Evolutionary conservation across 2,888 invertebrate species (phyloP), one percentile per base, ranked within the genome.

Genomic region (Coelinius sp.): DNA sequence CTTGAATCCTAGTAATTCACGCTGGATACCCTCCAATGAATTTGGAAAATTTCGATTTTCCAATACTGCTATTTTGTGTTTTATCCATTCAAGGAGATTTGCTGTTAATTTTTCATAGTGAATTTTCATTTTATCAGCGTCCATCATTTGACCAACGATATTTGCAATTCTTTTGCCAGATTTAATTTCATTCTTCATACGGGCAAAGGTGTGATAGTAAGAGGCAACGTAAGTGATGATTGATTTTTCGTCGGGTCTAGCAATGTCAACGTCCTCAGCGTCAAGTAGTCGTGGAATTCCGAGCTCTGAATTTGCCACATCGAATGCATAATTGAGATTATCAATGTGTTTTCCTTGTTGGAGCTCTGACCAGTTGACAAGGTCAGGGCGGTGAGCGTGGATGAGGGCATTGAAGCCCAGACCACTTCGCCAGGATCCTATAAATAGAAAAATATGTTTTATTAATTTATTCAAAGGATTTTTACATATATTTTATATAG

Each of bases 141-240:
- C 97, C 92, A 98, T 96, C 91, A 99, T 93, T 89, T 97, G 97
- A 5, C 95, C 96, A 75, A 99, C 94, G 84, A 99, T 98, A 89
- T 99, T 99, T 46, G 98, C 98, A 84, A 99, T 98, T 86, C 99
- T 92, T 82, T 97, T 93, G 35, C 98, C 98, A 80, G 98, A 98
- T 88, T 98, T 99, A 90, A 97, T 95, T 86, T 99, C 99, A 85
- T 96, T 97, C 91, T 98, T 99, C 97, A 99, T 98, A 80, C 98
- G 92, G 53, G 99, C 98, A 90, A 99, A 99, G 71, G 98, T 98
- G 89, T 99, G 99, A 89, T 99, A 99, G 89, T 98, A 99, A 14
- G 97, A 97, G 1, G 99, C 98, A 41, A 99, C 98, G 87, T 99
- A 99, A 22, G 99, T 99, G 90, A 99, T 96, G 86, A 99, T 97